Evolutionary conservation across 2,113 vertebrate species (phyloP), one percentile per base, ranked within the genome.

Genomic region (Dasypus novemcinctus): DNA sequence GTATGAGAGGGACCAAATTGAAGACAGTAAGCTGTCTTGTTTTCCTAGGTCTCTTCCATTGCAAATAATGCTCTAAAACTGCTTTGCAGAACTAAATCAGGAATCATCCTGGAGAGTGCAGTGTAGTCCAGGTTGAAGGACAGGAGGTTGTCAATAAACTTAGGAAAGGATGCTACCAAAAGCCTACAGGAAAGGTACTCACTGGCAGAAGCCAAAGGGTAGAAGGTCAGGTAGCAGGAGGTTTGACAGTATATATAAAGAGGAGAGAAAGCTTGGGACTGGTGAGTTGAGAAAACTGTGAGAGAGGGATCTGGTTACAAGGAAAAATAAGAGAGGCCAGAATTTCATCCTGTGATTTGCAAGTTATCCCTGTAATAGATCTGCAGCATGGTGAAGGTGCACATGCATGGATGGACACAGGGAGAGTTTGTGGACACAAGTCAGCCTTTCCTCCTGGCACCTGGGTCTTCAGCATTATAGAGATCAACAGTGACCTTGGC

Each of bases 1-100:
- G 96, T 78, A 54, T 49, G 93, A 95, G 95, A 86, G 69, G 71
- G 69, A 93, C 69, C 92, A 81, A 93, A 94, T 49, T 94, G 93
- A 94, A 83, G 86, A 83, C 80, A 93, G 83, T 83, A 92, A 72
- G 94, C 41, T 95, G 66, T 91, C 95, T 81, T 82, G 69, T 78
- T 96, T 91, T 25, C 64, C 71, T 91, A 46, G 80, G 52, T 76
- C 81, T 88, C 84, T 81, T 61, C 29, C 72, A 31, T 4, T 64
- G 90, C 81, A 95, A 85, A 97, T 80, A 87, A 80, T 82, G 59
- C 72, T 85, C 76, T 85, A 38, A 90, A 93, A 93, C 64, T 17
- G 61, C 72, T 90, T 38, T 71, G 76, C 61, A 71, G 87, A 85
- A 74, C 59, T 36, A n/a, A 91, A 25, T 49, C 54, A n/a, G n/a